These are phyloP conservation scores for Eupithecia dodoneata DNA, from an alignment of 2,888 invertebrate species.

Conservation along the genomic window DNA sequence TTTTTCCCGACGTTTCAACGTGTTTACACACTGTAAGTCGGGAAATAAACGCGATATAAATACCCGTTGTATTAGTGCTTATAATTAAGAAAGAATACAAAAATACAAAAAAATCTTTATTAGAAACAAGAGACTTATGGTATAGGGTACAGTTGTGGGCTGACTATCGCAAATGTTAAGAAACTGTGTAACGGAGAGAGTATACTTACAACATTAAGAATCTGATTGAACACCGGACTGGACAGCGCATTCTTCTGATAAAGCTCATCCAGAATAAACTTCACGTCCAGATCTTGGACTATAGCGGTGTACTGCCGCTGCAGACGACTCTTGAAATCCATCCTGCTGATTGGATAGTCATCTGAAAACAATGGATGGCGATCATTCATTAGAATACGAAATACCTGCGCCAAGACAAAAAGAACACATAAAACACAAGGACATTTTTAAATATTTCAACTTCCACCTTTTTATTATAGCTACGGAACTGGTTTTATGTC, in stretches of 20 bases:
- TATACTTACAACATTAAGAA: conserved; percentile 61
- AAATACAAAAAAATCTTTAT: no score
- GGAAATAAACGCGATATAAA: no score
- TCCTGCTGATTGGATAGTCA: conserved; percentile 59
- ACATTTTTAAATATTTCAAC: background rate
- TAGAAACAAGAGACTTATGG: no score
- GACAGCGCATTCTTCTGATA: conserved; percentile 71
- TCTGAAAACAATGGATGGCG: conserved; percentile 56
- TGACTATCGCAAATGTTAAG: no score
- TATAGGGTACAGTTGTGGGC: no score
- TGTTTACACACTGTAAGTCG: no score
- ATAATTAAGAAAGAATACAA: no score
- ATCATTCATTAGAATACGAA: background rate
- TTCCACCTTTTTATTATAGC: background rate
- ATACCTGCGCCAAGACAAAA: background rate
- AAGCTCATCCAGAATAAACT: conserved; percentile 75
- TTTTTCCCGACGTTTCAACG: no score
- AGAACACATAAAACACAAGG: background rate
- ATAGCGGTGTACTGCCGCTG: conserved; percentile 74
- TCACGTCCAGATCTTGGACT: conserved; percentile 77
- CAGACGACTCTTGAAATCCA: conserved; percentile 74
- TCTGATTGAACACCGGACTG: conserved; percentile 65
- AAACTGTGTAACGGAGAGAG: no score
- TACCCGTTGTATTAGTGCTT: no score
- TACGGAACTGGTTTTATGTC: background rate